Conservation (phyloP, 2,888 invertebrate genomes). For the Apoda limacodes region DNA sequence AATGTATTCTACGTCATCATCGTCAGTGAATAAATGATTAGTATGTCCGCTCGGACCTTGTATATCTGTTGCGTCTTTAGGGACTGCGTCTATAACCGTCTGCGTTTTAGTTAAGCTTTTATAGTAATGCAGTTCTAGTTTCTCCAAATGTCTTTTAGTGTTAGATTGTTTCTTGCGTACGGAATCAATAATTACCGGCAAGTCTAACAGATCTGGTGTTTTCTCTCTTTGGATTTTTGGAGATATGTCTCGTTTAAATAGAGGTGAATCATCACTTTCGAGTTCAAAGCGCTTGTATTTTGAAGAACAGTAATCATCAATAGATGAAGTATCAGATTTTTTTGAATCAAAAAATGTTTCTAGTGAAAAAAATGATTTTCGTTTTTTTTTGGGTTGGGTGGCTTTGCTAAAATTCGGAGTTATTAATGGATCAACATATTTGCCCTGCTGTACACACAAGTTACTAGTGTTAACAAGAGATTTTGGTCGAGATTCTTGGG, state of each 20-base stretch:
- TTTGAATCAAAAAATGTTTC: constrained; percentile 64
- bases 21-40: constrained; percentile 44
- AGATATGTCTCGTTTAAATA: constrained; percentile 43
- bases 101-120: constrained; percentile 47
- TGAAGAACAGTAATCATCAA: constrained; percentile 63
- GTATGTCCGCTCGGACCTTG: constrained; percentile 55
- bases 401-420: constrained; percentile 49
- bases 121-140: constrained; percentile 61
- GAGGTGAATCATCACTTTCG: constrained; percentile 61
- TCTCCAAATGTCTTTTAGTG: constrained; percentile 56
- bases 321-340: constrained; percentile 60
- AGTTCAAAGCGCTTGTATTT: constrained; percentile 64
- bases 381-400: constrained; percentile 55
- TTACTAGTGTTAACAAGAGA: constrained; percentile 56
- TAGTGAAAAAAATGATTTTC: constrained; percentile 63
- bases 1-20: constrained; percentile 62
- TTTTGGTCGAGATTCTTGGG: constrained; percentile 52
- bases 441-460: constrained; percentile 46
- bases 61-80: constrained; percentile 53
- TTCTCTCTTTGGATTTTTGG: constrained; percentile 33
- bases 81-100: constrained; percentile 55
- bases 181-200: constrained; percentile 59
- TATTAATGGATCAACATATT: constrained; percentile 38
- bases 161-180: constrained; percentile 58
- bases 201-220: constrained; percentile 57